Evolutionary conservation across 1,140 invertebrate genomes (phyloP), one percentile per base, ranked within the genome.

Genomic region (Bombus pascuorum): DNA sequence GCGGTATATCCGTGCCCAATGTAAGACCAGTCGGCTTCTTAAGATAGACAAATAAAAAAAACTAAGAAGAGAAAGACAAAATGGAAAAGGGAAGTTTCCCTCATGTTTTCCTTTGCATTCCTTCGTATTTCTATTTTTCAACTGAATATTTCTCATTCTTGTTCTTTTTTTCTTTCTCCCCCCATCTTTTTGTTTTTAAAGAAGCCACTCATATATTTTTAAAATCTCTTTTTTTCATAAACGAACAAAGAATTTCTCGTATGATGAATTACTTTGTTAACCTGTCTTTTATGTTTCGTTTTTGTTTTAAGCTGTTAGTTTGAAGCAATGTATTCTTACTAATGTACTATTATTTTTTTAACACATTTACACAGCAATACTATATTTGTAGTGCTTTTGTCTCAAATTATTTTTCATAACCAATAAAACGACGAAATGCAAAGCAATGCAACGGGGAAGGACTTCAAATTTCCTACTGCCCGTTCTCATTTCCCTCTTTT

Each of bases 21-120:
- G 71, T 87, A 74, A 83, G 84, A 82, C 85, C 86, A 88, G 88
- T 90, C 88, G 83, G 83, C 81, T 83, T 81, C 65, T 85, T 80
- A 80, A 80, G 83, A 80, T 62, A 72, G 39, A 85, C 53, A 81
- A 85, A 84, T 71, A 76, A 76, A 37, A 76, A 59, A 62, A 59
- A 62, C 74, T 59, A 59, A 39, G 65, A 84, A 79, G 72, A 59
- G 76, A 86, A 89, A 80, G 77, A 85, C 89, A 91, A 90, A 88
- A 90, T 77, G 81, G 84, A 91, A 88, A 89, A 62, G 77, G 79
- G 83, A 80, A 73, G 65, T 80, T 84, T 70, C 79, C 82, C 79
- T 76, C 77, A 73, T 66, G 42, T 47, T 70, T 77, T 80, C 59
- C 66, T 72, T 85, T 79, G 44, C 80, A 76, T 78, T 80, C 22